Evolutionary conservation across 2,888 invertebrate species (phyloP).

Genomic region (Parochlus steinenii): DNA sequence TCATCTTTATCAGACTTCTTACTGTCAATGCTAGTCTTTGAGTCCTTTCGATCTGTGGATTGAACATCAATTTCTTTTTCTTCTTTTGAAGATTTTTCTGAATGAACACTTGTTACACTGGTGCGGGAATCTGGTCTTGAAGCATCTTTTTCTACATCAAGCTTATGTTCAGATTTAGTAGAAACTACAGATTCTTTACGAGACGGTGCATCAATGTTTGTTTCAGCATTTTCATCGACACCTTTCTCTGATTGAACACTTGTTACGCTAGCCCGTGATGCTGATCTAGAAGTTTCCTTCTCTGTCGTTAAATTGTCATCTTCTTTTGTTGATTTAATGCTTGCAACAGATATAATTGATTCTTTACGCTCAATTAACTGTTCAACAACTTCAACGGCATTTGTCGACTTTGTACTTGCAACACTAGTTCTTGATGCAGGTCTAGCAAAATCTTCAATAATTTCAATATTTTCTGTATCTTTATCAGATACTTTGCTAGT

Average conservation of each 20-base stretch:
- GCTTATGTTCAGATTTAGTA: background rate
- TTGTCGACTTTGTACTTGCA: constrained; percentile 12
- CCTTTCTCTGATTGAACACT: constrained; percentile 12
- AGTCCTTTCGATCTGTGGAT: no score
- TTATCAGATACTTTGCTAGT: constrained; percentile 7
- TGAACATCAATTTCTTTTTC: no score
- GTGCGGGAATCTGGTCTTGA: constrained; percentile 14
- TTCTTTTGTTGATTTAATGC: background rate
- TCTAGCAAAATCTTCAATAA: constrained; percentile 5
- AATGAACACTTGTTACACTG: constrained; percentile 13
- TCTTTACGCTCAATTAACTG: constrained; percentile 1
- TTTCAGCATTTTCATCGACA: no score
- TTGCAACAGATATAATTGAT: background rate
- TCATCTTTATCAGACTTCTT: constrained; percentile 12
- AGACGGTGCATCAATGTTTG: no score
- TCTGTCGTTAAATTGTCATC: background rate
- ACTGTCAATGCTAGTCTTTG: constrained; percentile 12
- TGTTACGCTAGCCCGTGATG: constrained; percentile 13
- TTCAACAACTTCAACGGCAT: no score
- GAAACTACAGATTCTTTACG: background rate
- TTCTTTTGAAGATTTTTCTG: no score
- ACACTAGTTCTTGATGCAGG: constrained; percentile 13
- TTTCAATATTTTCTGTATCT: background rate
- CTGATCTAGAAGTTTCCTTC: constrained; percentile 13
- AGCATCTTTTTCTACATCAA: background rate